Percentiles rank a stretch among this genome's conserved stretches.
phyloP scores from a whole-genome alignment of 1,140 invertebrate species.

The Ylistrum balloti region DNA sequence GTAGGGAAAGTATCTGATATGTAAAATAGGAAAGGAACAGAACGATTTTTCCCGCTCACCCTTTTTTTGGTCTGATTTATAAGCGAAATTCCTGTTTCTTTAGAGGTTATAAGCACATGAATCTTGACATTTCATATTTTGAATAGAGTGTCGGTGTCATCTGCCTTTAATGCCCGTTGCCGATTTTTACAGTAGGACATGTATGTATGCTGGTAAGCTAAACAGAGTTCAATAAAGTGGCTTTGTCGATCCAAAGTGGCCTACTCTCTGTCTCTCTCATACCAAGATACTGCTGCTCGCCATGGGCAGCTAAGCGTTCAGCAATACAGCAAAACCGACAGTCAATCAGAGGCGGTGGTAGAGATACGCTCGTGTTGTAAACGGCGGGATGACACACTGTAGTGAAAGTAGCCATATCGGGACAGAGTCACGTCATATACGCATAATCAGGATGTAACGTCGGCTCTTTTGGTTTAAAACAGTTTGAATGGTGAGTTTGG shows the following conservation, averaged over 20 bases:
- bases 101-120: too few species aligned
- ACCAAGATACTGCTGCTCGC: not conserved
- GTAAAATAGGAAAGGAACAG: too few species aligned
- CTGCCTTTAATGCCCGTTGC: too few species aligned
- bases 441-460: not conserved
- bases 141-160: too few species aligned
- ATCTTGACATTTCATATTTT: too few species aligned
- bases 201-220: not conserved
- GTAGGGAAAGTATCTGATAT: too few species aligned
- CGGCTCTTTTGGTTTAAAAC: not conserved
- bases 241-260: not conserved
- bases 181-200: not conserved
- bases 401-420: not conserved
- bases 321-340: not conserved
- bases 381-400: not conserved
- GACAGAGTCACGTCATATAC: not conserved
- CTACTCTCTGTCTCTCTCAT: constrained; percentile 1
- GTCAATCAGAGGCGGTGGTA: not conserved
- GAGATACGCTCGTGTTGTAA: not conserved
- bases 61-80: too few species aligned
- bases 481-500: not conserved
- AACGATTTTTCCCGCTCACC: too few species aligned
- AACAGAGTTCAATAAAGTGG: constrained; percentile 26
- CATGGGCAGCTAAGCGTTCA: not conserved
- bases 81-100: too few species aligned